These are phyloP conservation scores for Engystomops pustulosus DNA, from an alignment of 2,113 vertebrate genomes.

Conservation along the genomic window DNA sequence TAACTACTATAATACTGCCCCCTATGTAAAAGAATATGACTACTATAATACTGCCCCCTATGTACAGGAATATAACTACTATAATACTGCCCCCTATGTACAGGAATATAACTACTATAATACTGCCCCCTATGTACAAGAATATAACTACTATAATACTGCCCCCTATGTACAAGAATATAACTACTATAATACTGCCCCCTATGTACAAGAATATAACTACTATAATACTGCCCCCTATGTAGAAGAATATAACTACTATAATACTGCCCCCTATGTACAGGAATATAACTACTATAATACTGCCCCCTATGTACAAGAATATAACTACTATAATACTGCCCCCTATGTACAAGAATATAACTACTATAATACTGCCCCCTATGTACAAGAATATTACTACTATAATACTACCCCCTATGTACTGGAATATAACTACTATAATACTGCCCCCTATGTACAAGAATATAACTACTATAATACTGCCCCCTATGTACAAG, in stretches of 20 bases:
- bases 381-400: background rate
- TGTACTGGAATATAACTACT: background rate
- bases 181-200: background rate
- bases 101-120: conserved; percentile 1
- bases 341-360: background rate
- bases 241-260: background rate
- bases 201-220: background rate
- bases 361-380: background rate
- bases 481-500: background rate
- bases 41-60: background rate
- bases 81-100: background rate
- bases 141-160: background rate
- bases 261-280: background rate
- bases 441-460: background rate
- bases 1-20: background rate
- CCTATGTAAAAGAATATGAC: background rate
- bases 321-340: background rate
- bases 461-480: conserved; percentile 2
- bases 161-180: background rate
- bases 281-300: conserved; percentile 3
- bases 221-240: background rate
- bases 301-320: background rate
- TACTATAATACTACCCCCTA: background rate
- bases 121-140: background rate
- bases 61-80: conserved; percentile 2